phyloP scores from a whole-genome alignment of 1,140 invertebrate genomes.

The Probaryconus sp. region DNA sequence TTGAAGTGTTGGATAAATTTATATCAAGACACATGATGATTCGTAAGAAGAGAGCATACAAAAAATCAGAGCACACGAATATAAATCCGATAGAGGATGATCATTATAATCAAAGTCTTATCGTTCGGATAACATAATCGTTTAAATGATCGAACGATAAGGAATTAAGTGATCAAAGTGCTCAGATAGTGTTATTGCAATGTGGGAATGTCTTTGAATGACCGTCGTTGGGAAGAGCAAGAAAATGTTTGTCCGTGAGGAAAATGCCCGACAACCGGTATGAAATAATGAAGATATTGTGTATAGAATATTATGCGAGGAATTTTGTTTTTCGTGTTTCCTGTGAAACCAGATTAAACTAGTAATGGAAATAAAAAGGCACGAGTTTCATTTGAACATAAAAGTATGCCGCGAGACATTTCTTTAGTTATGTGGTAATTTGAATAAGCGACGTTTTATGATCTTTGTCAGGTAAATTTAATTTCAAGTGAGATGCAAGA shows the following conservation, averaged over 20 bases:
- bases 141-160: conserved; percentile 43
- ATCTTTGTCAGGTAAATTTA: too few species aligned
- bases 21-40: too few species aligned
- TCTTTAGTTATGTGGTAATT: too few species aligned
- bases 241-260: conserved; percentile 34
- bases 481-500: too few species aligned
- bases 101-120: conserved; percentile 49
- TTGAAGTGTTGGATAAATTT: too few species aligned
- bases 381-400: too few species aligned
- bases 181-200: conserved; percentile 26
- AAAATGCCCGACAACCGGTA: conserved; percentile 15
- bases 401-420: background rate
- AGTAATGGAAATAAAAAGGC: too few species aligned
- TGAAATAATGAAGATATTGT: conserved; percentile 49
- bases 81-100: conserved; percentile 25
- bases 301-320: conserved; percentile 7
- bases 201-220: conserved; percentile 43
- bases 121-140: conserved; percentile 46
- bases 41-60: too few species aligned
- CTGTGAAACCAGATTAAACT: background rate
- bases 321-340: conserved; percentile 20
- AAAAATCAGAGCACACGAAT: conserved; percentile 5
- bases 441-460: too few species aligned
- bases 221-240: conserved; percentile 31
- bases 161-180: conserved; percentile 49